Evolutionary conservation across 2,797 vertebrate species (phyloP).

Genomic region (Alca torda): DNA sequence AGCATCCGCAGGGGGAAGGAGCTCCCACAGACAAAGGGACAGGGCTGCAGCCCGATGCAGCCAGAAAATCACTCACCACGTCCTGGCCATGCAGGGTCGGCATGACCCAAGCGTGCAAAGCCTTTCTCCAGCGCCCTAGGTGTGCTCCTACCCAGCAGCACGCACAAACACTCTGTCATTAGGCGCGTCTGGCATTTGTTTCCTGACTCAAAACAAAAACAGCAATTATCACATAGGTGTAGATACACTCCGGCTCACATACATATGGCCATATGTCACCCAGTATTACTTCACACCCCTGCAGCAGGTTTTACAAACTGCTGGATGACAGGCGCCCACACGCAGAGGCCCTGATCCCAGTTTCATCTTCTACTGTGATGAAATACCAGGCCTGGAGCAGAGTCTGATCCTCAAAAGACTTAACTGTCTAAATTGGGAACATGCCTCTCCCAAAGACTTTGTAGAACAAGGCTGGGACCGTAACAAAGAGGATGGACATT

Average conservation of each 20-base stretch:
- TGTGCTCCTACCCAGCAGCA: neutral
- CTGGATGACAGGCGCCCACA: neutral
- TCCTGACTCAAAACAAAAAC: neutral
- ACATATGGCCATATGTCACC: fast-evolving
- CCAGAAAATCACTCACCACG: fast-evolving
- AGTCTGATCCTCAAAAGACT: neutral
- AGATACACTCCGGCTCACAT: neutral
- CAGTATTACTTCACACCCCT: neutral
- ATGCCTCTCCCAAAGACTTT: neutral
- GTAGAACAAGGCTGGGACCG: neutral
- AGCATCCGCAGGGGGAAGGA: neutral
- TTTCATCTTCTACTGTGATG: neutral
- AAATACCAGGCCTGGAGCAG: neutral
- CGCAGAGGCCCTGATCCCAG: fast-evolving
- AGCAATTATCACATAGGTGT: neutral
- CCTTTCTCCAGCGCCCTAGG: neutral
- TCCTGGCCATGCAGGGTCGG: fast-evolving
- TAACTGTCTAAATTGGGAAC: neutral
- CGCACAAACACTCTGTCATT: neutral
- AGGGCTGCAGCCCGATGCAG: fast-evolving
- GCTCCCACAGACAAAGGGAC: neutral
- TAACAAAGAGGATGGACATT: neutral
- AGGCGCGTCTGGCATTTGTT: neutral
- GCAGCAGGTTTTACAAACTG: neutral
- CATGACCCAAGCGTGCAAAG: fast-evolving